Base-by-base conservation (phyloP, 2,888 invertebrate genomes). In the Scaptomyza polygonia region DNA sequence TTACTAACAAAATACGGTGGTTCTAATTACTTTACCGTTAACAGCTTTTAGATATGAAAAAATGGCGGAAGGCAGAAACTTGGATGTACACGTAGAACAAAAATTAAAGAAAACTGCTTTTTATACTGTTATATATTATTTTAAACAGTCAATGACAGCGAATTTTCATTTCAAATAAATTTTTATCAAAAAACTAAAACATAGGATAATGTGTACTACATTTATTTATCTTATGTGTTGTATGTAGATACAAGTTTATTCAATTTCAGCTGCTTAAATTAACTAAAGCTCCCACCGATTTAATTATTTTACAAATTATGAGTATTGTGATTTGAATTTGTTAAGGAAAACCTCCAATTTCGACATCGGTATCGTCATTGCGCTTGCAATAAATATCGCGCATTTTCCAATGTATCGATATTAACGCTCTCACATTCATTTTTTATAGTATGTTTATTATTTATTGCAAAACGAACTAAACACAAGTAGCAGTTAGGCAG, bases 391-490 rank as follows among this genome's bases (percentile, higher is more conserved):
- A 18, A 55, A 39, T 29, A 48, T 55, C 55, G 36, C 11, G 29
- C n/a, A 7, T 32, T 9, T 45, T 1, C 16, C 11, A 27, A 29
- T 40, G 7, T 56, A 74, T 74, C 75, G 75, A 74, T 57, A 52
- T 11, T 1, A 27, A 14, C 12, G 51, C 44, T 27, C 54, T 52
- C 58, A 49, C 39, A 58, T 21, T 48, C 40, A 70, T 43, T 52
- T 52, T 40, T n/a, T 39, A 54, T 53, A 75, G 52, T 61, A 57
- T 73, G 76, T 73, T 73, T 73, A 75, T 75, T 52, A 36, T 75
- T 76, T 57, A 71, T 71, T 76, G 77, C 72, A 62, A 73, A 76
- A 76, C 77, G 39, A 42, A 59, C 55, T 63, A 49, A 76, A 58
- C 53, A 42, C 61, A 71, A 73, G 49, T 65, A 27, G 53, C 32